phyloP scores from a whole-genome alignment of 2,113 vertebrate species.

The Lichenostomus cassidix region DNA sequence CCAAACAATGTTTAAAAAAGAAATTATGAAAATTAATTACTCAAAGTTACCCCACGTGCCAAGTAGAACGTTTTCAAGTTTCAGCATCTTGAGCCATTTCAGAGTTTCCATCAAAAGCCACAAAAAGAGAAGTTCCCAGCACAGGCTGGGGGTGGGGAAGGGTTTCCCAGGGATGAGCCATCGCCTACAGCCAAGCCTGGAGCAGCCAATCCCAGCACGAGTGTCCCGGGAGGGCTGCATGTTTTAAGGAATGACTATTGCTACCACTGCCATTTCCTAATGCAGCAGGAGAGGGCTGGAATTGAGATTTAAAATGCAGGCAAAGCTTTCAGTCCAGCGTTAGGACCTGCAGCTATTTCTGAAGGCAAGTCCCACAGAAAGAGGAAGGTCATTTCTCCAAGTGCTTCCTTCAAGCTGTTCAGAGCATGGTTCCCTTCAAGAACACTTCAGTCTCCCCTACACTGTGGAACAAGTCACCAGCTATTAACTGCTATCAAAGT shows the following conservation, averaged over 20 bases:
- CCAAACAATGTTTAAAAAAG: neutral
- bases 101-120: neutral
- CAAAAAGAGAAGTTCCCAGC: neutral
- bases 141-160: neutral
- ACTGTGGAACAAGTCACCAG: neutral
- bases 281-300: neutral
- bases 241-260: accelerated
- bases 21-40: neutral
- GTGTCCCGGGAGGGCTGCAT: accelerated
- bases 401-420: neutral
- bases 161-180: neutral
- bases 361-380: neutral
- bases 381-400: neutral
- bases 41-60: neutral
- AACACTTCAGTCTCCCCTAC: neutral
- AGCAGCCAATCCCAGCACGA: neutral
- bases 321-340: neutral
- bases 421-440: neutral
- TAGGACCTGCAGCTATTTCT: neutral
- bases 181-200: accelerated
- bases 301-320: neutral
- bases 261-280: neutral
- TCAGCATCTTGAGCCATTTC: neutral
- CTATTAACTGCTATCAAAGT: neutral
- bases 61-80: neutral